phyloP scores from a whole-genome alignment of 2,888 invertebrate genomes.

The Nomada ferruginata region DNA sequence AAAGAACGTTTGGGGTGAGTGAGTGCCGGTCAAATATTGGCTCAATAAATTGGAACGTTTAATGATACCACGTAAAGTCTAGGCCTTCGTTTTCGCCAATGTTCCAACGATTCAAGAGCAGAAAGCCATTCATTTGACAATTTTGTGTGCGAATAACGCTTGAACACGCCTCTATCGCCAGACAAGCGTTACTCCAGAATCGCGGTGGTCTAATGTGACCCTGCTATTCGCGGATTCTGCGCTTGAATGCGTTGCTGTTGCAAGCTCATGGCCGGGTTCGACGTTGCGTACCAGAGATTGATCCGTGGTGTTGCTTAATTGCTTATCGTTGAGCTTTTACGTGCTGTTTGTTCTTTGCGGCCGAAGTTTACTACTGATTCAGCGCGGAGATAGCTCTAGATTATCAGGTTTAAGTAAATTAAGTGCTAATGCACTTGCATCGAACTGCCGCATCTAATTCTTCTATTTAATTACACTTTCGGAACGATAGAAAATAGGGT shows the following conservation, averaged over 20 bases:
- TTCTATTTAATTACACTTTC: no score
- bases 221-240: background rate
- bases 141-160: background rate
- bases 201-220: background rate
- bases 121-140: background rate
- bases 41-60: constrained; percentile 29
- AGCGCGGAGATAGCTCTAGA: background rate
- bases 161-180: background rate
- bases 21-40: constrained; percentile 31
- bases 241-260: background rate
- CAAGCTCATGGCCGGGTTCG: background rate
- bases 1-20: background rate
- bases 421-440: no score
- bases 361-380: background rate
- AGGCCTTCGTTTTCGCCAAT: background rate
- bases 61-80: constrained; percentile 15
- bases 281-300: background rate
- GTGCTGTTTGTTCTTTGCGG: no score
- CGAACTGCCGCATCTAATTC: no score
- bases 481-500: no score
- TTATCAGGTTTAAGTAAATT: no score
- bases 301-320: no score
- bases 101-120: background rate
- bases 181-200: no score
- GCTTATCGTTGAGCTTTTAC: background rate